Percentiles rank a stretch among this genome's conserved stretches.
Evolutionary conservation across 2,797 vertebrate species (phyloP).

Genomic region (Anguilla marmorata): DNA sequence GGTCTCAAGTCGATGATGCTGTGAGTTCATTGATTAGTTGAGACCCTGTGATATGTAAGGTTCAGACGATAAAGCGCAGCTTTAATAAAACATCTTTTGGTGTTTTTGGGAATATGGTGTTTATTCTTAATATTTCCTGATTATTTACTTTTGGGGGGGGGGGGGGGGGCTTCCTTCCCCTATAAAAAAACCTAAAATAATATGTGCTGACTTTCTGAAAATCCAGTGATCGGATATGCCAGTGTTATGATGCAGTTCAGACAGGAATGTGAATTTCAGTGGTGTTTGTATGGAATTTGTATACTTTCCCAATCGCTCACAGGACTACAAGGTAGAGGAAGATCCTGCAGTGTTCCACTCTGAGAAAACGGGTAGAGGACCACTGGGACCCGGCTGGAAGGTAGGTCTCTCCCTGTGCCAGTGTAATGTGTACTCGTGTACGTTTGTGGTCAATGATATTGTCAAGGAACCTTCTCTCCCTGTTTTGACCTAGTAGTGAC

Average conservation of each 20-base stretch:
- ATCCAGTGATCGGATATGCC: no score
- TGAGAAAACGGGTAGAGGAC: conserved; percentile 60
- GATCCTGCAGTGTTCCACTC: conserved; percentile 59
- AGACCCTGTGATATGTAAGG: background rate
- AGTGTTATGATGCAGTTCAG: no score
- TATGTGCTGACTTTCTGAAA: no score
- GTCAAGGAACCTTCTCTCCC: background rate
- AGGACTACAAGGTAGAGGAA: conserved; percentile 60
- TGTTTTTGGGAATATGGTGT: no score
- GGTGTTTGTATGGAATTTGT: background rate
- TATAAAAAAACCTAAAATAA: no score
- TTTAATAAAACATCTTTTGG: no score
- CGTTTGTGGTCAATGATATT: background rate
- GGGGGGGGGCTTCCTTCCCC: no score
- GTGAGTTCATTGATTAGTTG: conserved; percentile 40
- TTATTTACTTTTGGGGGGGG: no score
- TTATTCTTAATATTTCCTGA: no score
- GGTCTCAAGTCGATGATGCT: conserved; percentile 58
- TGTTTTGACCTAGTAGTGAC: background rate
- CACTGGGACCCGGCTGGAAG: conserved; percentile 60
- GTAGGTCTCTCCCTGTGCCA: conserved; percentile 26
- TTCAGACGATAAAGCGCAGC: no score
- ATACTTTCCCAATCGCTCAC: background rate
- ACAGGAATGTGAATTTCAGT: background rate
- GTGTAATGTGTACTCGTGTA: no score